A percentile compares a stretch with the other conserved stretches of the same genome.
Evolutionary conservation across 1,140 invertebrate genomes (phyloP).

Genomic region (Neocloeon triangulifer): DNA sequence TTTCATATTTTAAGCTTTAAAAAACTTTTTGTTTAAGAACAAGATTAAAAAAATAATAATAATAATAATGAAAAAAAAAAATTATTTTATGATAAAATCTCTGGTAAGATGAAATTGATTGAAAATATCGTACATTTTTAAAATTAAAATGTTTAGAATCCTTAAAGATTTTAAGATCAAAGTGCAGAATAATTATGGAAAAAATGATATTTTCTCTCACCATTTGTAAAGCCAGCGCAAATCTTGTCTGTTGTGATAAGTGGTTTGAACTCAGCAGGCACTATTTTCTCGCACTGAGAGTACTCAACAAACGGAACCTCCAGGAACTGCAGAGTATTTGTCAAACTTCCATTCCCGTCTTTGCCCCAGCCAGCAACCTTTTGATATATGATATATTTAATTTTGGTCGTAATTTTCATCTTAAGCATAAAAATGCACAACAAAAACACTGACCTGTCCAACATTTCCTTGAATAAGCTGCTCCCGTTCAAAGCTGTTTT

Average conservation of each 20-base stretch:
- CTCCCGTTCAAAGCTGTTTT: conserved; percentile 14
- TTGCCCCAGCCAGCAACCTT: conserved; percentile 18
- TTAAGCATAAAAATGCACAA: no score
- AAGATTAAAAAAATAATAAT: no score
- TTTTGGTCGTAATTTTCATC: no score
- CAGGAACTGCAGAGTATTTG: conserved; percentile 10
- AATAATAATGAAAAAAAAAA: no score
- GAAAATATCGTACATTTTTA: no score
- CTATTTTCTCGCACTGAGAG: conserved; percentile 9
- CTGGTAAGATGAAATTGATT: no score
- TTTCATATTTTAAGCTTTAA: background rate
- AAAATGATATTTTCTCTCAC: conserved; percentile 7
- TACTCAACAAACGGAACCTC: conserved; percentile 12
- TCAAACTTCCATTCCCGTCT: conserved; percentile 9
- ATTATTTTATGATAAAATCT: no score
- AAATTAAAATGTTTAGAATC: no score
- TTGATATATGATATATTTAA: background rate
- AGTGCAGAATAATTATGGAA: conserved; percentile 2
- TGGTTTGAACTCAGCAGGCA: conserved; percentile 11
- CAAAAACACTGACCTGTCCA: no score
- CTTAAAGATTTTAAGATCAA: background rate
- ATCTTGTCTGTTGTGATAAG: conserved; percentile 14
- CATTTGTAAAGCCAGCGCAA: conserved; percentile 12
- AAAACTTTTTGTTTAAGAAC: no score
- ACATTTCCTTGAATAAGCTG: conserved; percentile 13